phyloP scores from a whole-genome alignment of 2,888 invertebrate genomes.

The Mechanitis mazaeus region DNA sequence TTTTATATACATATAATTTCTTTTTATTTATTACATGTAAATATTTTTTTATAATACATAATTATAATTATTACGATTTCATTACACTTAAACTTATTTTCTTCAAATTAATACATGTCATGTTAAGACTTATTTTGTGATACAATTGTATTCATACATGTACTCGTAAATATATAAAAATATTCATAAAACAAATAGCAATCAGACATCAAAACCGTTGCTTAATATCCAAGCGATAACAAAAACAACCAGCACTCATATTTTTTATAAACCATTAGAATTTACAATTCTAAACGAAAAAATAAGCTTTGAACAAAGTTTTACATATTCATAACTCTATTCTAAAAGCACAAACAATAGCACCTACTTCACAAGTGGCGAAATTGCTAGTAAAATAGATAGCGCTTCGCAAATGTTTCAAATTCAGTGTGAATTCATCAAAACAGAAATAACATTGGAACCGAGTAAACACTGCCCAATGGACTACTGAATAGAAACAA shows the following conservation, averaged over 20 bases:
- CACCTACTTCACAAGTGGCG: neutral
- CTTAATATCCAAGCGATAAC: too few species aligned
- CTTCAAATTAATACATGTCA: too few species aligned
- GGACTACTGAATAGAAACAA: neutral
- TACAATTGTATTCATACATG: too few species aligned
- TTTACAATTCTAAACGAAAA: neutral
- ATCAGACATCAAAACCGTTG: too few species aligned
- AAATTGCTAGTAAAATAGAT: conserved; percentile 5
- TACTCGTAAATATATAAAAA: too few species aligned
- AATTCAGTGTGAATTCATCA: conserved; percentile 3
- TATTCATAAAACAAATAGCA: too few species aligned
- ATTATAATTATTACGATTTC: too few species aligned
- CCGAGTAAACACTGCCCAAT: neutral
- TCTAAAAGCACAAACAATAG: conserved; percentile 3
- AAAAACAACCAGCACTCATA: neutral
- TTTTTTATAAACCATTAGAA: neutral
- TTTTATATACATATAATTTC: too few species aligned
- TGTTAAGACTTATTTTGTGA: too few species aligned
- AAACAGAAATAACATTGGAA: conserved; percentile 4
- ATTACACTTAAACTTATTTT: too few species aligned
- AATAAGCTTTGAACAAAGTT: neutral
- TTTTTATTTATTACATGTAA: too few species aligned
- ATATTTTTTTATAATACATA: too few species aligned
- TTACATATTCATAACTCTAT: conserved; percentile 6
- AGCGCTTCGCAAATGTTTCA: neutral